Percentiles rank a stretch among this genome's conserved stretches.
These are phyloP conservation scores for Erinaceus europaeus DNA, from an alignment of 2,113 vertebrate species.

Conservation along the genomic window DNA sequence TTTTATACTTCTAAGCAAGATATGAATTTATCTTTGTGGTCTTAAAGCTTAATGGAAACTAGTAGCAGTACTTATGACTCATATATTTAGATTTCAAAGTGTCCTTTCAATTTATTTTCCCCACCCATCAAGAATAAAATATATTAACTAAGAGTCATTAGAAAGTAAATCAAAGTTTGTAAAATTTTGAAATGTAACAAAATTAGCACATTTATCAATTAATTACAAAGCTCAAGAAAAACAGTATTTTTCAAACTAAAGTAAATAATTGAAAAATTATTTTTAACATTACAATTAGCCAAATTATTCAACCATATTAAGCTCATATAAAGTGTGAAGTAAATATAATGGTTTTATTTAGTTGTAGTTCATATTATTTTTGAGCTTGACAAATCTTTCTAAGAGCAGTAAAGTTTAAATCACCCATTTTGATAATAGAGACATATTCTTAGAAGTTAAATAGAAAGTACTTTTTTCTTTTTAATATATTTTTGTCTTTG, in stretches of 20 bases:
- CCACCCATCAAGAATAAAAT: neutral
- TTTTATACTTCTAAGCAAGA: neutral
- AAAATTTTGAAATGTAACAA: neutral
- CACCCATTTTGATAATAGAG: neutral
- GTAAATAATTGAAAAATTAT: neutral
- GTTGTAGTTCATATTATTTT: neutral
- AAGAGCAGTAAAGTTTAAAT: neutral
- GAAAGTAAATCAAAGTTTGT: neutral
- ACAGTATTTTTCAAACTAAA: neutral
- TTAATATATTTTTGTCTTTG: too few species aligned
- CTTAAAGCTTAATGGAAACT: neutral
- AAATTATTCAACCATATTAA: neutral
- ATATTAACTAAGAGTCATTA: neutral
- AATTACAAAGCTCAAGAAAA: neutral
- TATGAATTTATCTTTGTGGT: neutral
- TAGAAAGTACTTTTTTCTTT: neutral
- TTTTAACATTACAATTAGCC: neutral
- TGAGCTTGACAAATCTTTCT: neutral
- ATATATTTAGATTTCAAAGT: neutral
- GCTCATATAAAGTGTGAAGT: neutral
- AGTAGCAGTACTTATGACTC: neutral
- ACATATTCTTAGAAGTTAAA: neutral
- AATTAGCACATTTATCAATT: neutral
- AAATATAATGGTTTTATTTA: neutral
- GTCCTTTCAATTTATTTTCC: neutral